phyloP scores from a whole-genome alignment of 92 coral and sea anemone species.

The Metridium senile region DNA sequence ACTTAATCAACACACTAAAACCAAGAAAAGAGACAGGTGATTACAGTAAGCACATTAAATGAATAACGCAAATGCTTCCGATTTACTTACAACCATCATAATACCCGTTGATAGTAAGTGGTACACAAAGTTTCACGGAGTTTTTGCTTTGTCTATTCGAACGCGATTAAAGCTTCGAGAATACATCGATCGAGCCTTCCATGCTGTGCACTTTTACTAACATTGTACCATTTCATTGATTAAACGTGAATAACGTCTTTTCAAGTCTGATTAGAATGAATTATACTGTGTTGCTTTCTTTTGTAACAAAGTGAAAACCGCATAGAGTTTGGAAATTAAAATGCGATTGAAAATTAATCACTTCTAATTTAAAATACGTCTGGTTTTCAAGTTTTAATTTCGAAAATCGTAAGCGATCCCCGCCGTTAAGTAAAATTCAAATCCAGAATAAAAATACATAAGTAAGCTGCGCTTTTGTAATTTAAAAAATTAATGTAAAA shows the following conservation, averaged over 20 bases:
- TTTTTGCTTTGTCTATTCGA: slow-evolving; percentile 29
- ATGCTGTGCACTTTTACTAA: slow-evolving; percentile 23
- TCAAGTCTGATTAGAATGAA: slow-evolving; percentile 25
- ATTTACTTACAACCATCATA: slow-evolving; percentile 13
- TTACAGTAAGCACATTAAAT: slow-evolving; percentile 21
- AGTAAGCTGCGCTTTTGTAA: not conserved
- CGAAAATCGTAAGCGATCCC: slow-evolving; percentile 5
- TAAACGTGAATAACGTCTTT: slow-evolving; percentile 23
- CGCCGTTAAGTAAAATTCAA: slow-evolving; percentile 8
- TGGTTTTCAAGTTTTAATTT: slow-evolving; percentile 19
- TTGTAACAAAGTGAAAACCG: slow-evolving; percentile 28
- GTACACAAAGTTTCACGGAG: slow-evolving; percentile 22
- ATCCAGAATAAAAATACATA: not conserved
- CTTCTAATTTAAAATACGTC: slow-evolving; percentile 3
- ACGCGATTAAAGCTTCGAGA: slow-evolving; percentile 33
- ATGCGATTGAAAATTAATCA: slow-evolving; percentile 35
- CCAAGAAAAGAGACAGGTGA: slow-evolving; percentile 26
- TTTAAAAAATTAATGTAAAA: not conserved
- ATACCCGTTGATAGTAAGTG: slow-evolving; percentile 30
- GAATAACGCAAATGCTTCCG: slow-evolving; percentile 28
- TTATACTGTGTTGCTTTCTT: slow-evolving; percentile 28
- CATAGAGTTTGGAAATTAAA: slow-evolving; percentile 27
- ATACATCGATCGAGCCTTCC: slow-evolving; percentile 23
- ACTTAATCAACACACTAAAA: slow-evolving; percentile 17
- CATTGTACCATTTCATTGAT: slow-evolving; percentile 11